Evolutionary conservation across 2,888 invertebrate genomes (phyloP).

Genomic region (Ctena decussata): DNA sequence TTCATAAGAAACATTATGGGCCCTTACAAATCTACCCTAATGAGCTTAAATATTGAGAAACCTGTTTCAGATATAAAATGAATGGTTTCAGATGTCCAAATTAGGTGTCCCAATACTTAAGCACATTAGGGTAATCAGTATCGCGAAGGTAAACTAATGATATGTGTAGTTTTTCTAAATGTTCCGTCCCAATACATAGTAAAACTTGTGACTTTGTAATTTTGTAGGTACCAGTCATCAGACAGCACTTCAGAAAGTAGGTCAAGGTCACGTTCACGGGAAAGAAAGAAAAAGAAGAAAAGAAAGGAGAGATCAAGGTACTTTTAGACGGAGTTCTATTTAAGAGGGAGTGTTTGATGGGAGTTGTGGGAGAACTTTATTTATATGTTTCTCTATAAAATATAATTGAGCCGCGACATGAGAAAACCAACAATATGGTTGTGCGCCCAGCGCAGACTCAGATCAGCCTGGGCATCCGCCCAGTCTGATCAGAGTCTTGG

Average conservation of each 20-base stretch:
- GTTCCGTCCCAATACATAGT: background rate
- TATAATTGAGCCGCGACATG: background rate
- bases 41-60: no score
- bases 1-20: no score
- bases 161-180: no score
- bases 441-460: background rate
- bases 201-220: background rate
- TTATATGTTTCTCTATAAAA: background rate
- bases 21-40: no score
- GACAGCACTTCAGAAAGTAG: constrained; percentile 31
- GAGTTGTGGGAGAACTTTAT: background rate
- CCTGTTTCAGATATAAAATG: no score
- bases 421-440: background rate
- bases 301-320: constrained; percentile 36
- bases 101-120: no score
- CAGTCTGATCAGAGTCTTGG: background rate
- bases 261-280: constrained; percentile 68
- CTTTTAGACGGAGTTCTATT: constrained; percentile 9
- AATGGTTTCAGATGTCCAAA: no score
- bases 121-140: no score
- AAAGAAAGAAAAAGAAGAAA: constrained; percentile 56
- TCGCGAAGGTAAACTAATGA: no score
- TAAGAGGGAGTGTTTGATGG: background rate
- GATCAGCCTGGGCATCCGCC: background rate
- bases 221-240: constrained; percentile 18